phyloP scores from a whole-genome alignment of 2,797 vertebrate species.

The Meda fulgida region DNA sequence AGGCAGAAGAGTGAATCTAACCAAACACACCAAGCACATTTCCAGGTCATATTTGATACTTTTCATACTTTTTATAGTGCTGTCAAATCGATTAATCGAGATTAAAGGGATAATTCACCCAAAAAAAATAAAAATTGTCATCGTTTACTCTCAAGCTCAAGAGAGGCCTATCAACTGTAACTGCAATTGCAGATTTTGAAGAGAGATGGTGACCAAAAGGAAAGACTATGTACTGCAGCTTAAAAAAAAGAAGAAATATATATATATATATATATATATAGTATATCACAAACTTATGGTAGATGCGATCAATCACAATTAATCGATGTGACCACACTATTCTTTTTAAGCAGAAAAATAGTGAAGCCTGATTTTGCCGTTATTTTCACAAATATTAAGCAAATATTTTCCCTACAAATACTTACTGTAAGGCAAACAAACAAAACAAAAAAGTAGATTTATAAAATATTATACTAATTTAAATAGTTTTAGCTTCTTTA shows the following conservation, averaged over 20 bases:
- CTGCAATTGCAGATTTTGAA: too few relatives aligned
- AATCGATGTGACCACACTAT: too few relatives aligned
- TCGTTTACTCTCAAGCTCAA: not conserved
- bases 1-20: not conserved
- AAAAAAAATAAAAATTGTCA: too few relatives aligned
- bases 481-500: not conserved
- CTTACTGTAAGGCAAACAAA: not conserved
- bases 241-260: too few relatives aligned
- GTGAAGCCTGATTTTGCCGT: not conserved
- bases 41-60: not conserved
- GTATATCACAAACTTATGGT: not conserved
- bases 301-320: not conserved
- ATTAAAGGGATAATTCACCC: not conserved
- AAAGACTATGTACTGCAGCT: too few relatives aligned
- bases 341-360: not conserved
- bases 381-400: not conserved
- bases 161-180: too few relatives aligned
- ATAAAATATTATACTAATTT: not conserved
- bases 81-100: not conserved
- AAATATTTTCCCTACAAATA: not conserved
- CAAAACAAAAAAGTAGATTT: not conserved
- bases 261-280: too few relatives aligned
- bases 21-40: not conserved
- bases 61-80: not conserved
- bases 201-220: too few relatives aligned